Conservation (phyloP, 2,888 invertebrate genomes). For the Nesidiocoris tenuis region DNA sequence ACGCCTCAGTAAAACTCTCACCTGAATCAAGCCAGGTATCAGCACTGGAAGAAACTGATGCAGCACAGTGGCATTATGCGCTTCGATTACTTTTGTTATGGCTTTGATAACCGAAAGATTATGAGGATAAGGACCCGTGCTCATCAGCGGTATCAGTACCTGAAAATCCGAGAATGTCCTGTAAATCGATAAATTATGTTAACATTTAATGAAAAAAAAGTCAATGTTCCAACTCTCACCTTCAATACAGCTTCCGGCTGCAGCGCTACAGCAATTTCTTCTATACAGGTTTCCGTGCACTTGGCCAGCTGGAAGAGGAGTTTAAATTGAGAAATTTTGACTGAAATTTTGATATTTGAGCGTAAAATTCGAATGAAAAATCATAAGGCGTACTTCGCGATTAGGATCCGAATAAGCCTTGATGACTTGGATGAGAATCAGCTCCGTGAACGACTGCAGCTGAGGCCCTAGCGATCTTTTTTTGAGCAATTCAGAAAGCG, state of each 20-base stretch:
- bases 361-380: no score
- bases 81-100: conserved; percentile 79
- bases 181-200: background rate
- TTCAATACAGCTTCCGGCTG: conserved; percentile 63
- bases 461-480: conserved; percentile 71
- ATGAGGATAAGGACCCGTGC: conserved; percentile 81
- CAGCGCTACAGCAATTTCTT: conserved; percentile 73
- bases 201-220: background rate
- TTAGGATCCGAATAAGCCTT: conserved; percentile 75
- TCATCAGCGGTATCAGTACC: conserved; percentile 79
- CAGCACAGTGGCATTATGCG: conserved; percentile 68
- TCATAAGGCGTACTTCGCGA: conserved; percentile 62
- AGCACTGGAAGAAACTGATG: conserved; percentile 74
- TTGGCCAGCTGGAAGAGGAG: conserved; percentile 65
- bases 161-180: conserved; percentile 60
- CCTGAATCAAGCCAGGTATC: conserved; percentile 86
- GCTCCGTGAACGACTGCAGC: conserved; percentile 87
- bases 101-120: conserved; percentile 92
- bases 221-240: conserved; percentile 54
- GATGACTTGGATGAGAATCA: conserved; percentile 84
- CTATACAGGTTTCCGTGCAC: conserved; percentile 81
- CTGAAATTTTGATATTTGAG: no score
- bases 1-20: no score
- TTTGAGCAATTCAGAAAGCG: conserved; percentile 80
- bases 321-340: no score